phyloP scores from a whole-genome alignment of 2,113 vertebrate species.

The Dunckerocampus dactyliophorus region DNA sequence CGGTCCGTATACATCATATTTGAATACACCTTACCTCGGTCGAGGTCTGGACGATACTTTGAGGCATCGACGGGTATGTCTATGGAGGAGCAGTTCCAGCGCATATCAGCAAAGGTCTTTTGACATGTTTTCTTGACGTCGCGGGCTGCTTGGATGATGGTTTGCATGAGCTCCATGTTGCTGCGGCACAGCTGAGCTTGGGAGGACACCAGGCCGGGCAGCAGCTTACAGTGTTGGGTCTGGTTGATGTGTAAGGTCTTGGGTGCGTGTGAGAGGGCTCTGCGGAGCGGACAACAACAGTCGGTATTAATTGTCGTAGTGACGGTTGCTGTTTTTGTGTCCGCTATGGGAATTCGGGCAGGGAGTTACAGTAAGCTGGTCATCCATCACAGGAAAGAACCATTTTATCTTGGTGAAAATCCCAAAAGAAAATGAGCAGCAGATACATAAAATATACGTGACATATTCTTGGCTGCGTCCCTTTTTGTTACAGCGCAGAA shows the following conservation, averaged over 20 bases:
- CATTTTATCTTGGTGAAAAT: conserved; percentile 33
- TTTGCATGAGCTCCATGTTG: conserved; percentile 97
- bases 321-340: not conserved
- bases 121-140: conserved; percentile 93
- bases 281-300: conserved; percentile 43
- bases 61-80: conserved; percentile 79
- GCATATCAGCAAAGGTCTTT: conserved; percentile 91
- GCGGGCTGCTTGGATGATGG: conserved; percentile 85
- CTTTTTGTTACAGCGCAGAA: conserved; percentile 34
- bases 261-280: conserved; percentile 85
- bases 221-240: conserved; percentile 93
- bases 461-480: conserved; percentile 34
- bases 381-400: conserved; percentile 9
- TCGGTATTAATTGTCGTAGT: not conserved
- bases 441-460: conserved; percentile 45
- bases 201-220: conserved; percentile 89
- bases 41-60: conserved; percentile 90
- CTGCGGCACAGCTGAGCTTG: conserved; percentile 95
- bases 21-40: conserved; percentile 80
- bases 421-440: conserved; percentile 29
- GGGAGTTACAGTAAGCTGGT: conserved; percentile 21
- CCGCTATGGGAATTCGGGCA: not conserved
- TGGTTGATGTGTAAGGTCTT: conserved; percentile 83
- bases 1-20: not conserved
- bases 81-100: conserved; percentile 98